Evolutionary conservation across 2,113 vertebrate genomes (phyloP), one percentile per base, ranked within the genome.

Genomic region (Pao palembangensis): DNA sequence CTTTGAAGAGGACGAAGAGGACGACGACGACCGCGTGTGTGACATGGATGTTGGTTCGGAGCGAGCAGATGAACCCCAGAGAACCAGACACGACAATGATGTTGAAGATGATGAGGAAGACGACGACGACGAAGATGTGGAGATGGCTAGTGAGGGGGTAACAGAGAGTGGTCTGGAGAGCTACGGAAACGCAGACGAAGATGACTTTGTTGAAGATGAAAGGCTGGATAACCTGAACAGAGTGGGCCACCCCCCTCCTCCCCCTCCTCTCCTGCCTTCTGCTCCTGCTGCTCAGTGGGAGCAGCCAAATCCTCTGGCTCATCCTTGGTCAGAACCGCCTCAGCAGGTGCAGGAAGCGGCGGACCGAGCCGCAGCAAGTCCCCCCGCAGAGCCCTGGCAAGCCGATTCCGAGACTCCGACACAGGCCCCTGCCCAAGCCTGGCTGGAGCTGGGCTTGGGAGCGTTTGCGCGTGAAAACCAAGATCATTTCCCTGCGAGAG

Each of bases 21-120:
- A 88, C 0, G 47, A 49, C 2, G 51, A 53, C 0, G 82, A 91
- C 41, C 69, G 73, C 13, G 90, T 90, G 21, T 91, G 83, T 57
- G 91, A 92, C 75, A 92, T 92, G 91, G 91, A 92, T 6, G 89
- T 92, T 11, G 86, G 85, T 12, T 92, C 89, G 0, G 91, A 92
- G 80, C 69, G 80, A 17, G 69, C 74, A 0, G 91, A 92, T 3
- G 87, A 88, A n/a, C 79, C 58, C 0, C 71, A 56, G 19, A 79
- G 81, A 60, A 77, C 51, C 3, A 58, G 78, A 18, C 79, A 84
- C 18, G 90, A 90, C 55, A 83, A 87, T 3, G 88, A 88, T 6
- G 79, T 73, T 6, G 73, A 84, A 5, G 82, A 83, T 1, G 44
- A 43, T 12, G 42, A 43, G 42, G 42, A 43, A 15, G 42, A 47